Percentiles rank a stretch among this genome's conserved stretches.
phyloP scores from a whole-genome alignment of 2,797 vertebrate genomes.

The Crenichthys baileyi region DNA sequence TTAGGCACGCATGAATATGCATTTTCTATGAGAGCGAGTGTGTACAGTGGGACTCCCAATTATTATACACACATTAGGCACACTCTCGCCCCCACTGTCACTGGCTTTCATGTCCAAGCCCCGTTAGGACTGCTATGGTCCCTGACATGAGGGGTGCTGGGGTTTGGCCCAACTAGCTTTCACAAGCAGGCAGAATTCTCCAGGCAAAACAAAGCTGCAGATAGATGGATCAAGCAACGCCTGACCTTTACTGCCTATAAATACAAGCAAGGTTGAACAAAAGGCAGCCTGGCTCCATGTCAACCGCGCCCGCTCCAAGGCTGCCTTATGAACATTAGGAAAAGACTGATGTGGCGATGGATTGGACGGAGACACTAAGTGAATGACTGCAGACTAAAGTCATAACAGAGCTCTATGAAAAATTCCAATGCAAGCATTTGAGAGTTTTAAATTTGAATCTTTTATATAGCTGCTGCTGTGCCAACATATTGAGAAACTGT shows the following conservation, averaged over 20 bases:
- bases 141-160: background rate
- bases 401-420: slow-evolving; percentile 22
- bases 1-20: slow-evolving; percentile 64
- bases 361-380: slow-evolving; percentile 8
- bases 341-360: slow-evolving; percentile 20
- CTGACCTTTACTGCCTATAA: slow-evolving; percentile 47
- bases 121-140: slow-evolving; percentile 34
- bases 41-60: slow-evolving; percentile 36
- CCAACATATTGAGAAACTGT: background rate
- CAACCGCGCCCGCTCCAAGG: slow-evolving; percentile 13
- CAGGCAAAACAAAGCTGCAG: slow-evolving; percentile 17
- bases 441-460: slow-evolving; percentile 23
- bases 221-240: slow-evolving; percentile 33
- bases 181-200: slow-evolving; percentile 23
- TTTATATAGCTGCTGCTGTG: slow-evolving; percentile 34
- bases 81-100: slow-evolving; percentile 58
- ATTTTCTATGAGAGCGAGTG: slow-evolving; percentile 51
- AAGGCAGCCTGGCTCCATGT: slow-evolving; percentile 29
- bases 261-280: slow-evolving; percentile 54
- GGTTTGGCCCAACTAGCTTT: background rate
- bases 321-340: slow-evolving; percentile 22
- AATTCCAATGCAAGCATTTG: slow-evolving; percentile 12
- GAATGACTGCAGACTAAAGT: slow-evolving; percentile 36
- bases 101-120: slow-evolving; percentile 65
- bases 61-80: slow-evolving; percentile 68